These are phyloP conservation scores for Taxidea taxus DNA, from an alignment of 2,113 vertebrate genomes.

Conservation along the genomic window DNA sequence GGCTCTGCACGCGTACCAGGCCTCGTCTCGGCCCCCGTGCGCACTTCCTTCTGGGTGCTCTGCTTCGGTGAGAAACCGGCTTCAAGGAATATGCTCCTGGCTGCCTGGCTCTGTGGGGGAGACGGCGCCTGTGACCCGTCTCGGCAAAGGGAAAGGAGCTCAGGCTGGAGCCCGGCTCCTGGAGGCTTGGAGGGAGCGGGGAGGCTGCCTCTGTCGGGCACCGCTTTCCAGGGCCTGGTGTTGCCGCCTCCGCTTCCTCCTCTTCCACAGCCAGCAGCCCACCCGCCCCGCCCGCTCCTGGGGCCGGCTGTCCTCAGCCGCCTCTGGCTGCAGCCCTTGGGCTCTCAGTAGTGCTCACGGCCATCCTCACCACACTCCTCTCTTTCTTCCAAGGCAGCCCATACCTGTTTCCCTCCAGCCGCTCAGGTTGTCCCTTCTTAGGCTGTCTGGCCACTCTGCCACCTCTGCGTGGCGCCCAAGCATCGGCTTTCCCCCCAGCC, in stretches of 20 bases:
- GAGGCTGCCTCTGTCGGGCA: not conserved
- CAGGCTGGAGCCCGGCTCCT: not conserved
- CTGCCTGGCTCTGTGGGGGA: not conserved
- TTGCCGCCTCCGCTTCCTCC: not conserved
- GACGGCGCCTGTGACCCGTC: not conserved
- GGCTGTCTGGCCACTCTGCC: not conserved
- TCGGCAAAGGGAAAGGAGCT: not conserved
- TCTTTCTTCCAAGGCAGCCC: not conserved
- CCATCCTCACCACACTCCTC: accelerated
- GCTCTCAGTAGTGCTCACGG: not conserved
- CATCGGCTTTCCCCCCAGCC: not conserved
- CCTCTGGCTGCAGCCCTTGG: not conserved
- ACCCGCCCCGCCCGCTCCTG: not conserved
- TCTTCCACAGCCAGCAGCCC: not conserved
- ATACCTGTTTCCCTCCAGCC: not conserved
- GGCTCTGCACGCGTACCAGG: accelerated
- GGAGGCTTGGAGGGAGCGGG: not conserved
- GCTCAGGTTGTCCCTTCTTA: not conserved
- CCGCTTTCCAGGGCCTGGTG: not conserved
- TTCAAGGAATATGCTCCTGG: not conserved
- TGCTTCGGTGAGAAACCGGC: not conserved
- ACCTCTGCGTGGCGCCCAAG: not conserved
- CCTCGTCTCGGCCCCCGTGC: accelerated
- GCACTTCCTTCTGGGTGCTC: not conserved
- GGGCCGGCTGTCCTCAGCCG: accelerated